Conservation (phyloP, 2,113 vertebrate species). For the Morone chrysops region DNA sequence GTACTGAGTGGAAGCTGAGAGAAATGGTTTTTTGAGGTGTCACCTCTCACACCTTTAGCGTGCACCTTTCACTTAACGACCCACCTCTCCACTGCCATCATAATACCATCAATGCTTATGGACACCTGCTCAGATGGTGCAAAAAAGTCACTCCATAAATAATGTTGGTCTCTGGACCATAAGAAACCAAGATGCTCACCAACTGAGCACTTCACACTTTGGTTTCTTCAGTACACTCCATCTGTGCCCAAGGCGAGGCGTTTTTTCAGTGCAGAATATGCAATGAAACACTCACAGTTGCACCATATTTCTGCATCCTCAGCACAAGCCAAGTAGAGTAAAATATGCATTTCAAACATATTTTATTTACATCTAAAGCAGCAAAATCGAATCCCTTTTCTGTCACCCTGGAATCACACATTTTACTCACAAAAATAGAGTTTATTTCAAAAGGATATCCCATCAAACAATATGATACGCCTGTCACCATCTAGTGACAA, state of each 20-base stretch:
- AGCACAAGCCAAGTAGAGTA: slow-evolving; percentile 27
- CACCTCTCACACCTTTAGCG: slow-evolving; percentile 40
- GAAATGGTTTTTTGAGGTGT: slow-evolving; percentile 45
- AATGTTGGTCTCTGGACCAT: slow-evolving; percentile 53
- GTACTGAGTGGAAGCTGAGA: background rate
- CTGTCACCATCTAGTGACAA: background rate
- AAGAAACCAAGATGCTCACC: slow-evolving; percentile 54
- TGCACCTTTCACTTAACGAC: slow-evolving; percentile 4
- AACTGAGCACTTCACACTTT: slow-evolving; percentile 61
- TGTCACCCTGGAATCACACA: slow-evolving; percentile 34
- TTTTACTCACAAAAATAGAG: slow-evolving; percentile 14
- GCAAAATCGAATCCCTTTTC: slow-evolving; percentile 31
- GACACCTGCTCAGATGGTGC: slow-evolving; percentile 31
- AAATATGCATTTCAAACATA: slow-evolving; percentile 65
- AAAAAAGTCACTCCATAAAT: slow-evolving; percentile 50
- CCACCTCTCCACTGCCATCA: background rate
- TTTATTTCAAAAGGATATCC: background rate
- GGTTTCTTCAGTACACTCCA: slow-evolving; percentile 35
- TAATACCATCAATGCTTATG: slow-evolving; percentile 2
- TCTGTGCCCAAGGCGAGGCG: slow-evolving; percentile 45
- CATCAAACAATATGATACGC: background rate
- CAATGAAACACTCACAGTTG: slow-evolving; percentile 33
- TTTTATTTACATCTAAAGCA: slow-evolving; percentile 64
- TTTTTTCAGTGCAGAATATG: slow-evolving; percentile 37
- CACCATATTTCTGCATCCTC: slow-evolving; percentile 55